phyloP scores from a whole-genome alignment of 2,888 invertebrate species.

The Amiota mariae region DNA sequence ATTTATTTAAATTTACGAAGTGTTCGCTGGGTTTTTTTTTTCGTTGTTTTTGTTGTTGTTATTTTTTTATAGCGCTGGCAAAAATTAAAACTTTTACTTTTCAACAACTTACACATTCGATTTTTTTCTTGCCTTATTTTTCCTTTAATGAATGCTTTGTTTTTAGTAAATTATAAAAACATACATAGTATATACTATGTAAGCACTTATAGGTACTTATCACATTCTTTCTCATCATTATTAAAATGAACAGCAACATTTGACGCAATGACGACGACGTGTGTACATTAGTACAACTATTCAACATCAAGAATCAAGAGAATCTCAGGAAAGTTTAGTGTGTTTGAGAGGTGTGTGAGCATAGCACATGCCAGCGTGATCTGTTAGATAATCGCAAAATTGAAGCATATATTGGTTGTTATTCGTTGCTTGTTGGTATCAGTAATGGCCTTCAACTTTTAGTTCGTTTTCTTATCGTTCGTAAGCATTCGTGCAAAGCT shows the following conservation, averaged over 20 bases:
- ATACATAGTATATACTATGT: too few relatives aligned
- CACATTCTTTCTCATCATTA: not conserved
- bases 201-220: too few relatives aligned
- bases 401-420: constrained; percentile 16
- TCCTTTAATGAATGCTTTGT: too few relatives aligned
- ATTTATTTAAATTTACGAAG: too few relatives aligned
- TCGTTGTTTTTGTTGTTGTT: too few relatives aligned
- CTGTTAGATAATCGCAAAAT: constrained; percentile 13
- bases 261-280: not conserved
- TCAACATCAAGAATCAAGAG: constrained; percentile 19
- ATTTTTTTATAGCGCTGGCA: too few relatives aligned
- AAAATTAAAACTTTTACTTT: too few relatives aligned
- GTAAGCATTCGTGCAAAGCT: constrained; percentile 29
- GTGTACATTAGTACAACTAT: not conserved
- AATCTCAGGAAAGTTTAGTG: constrained; percentile 11
- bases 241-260: not conserved
- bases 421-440: constrained; percentile 43
- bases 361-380: not conserved
- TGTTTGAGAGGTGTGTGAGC: not conserved
- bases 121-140: too few relatives aligned
- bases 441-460: constrained; percentile 69
- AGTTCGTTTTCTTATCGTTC: constrained; percentile 64
- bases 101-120: too few relatives aligned
- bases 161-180: too few relatives aligned
- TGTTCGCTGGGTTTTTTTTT: too few relatives aligned